Evolutionary conservation across 2,797 vertebrate species (phyloP).

Genomic region (Aeoliscus strigatus): DNA sequence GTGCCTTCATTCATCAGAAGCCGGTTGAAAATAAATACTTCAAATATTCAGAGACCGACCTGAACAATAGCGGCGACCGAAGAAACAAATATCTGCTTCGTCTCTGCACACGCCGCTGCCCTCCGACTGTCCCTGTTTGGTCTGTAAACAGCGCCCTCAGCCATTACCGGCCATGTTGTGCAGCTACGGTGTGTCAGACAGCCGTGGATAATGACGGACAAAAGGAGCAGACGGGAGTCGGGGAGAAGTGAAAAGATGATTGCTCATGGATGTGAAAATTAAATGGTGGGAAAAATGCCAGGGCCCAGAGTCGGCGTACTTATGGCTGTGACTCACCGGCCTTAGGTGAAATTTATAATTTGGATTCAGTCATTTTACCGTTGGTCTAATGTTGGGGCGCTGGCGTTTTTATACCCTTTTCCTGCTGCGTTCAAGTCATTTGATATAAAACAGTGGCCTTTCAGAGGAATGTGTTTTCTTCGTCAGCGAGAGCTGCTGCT

Average conservation of each 20-base stretch:
- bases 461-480: slow-evolving; percentile 21
- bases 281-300: slow-evolving; percentile 63
- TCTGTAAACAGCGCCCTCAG: slow-evolving; percentile 46
- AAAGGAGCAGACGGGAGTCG: slow-evolving; percentile 7
- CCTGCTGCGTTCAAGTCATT: slow-evolving; percentile 30
- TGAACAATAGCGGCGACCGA: too few species aligned
- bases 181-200: slow-evolving; percentile 43
- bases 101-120: slow-evolving; percentile 48
- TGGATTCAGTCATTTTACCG: slow-evolving; percentile 47
- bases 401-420: slow-evolving; percentile 38
- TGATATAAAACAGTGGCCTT: slow-evolving; percentile 51
- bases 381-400: slow-evolving; percentile 42
- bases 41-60: too few species aligned
- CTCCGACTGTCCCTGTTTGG: slow-evolving; percentile 53
- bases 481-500: neutral
- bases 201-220: slow-evolving; percentile 22
- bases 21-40: too few species aligned
- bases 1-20: too few species aligned
- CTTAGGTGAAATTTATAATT: slow-evolving; percentile 58
- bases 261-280: slow-evolving; percentile 55
- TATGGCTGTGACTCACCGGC: slow-evolving; percentile 58
- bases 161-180: slow-evolving; percentile 52
- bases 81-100: too few species aligned
- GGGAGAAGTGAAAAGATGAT: slow-evolving; percentile 25
- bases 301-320: slow-evolving; percentile 37